Percentiles rank a stretch among this genome's conserved stretches.
Evolutionary conservation across 2,113 vertebrate genomes (phyloP).

Genomic region (Peromyscus maniculatus): DNA sequence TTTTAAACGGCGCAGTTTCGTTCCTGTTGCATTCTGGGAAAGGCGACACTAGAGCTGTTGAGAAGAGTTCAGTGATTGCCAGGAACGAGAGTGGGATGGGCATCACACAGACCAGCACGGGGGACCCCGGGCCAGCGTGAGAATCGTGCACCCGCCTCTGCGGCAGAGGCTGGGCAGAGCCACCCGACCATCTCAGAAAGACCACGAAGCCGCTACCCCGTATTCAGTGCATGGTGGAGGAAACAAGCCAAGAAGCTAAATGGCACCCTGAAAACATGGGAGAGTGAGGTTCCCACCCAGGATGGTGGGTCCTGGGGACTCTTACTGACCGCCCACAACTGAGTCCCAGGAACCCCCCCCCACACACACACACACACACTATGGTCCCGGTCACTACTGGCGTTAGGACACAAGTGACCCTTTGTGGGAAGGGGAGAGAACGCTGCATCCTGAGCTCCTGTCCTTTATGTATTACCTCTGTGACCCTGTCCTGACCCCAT

Average conservation of each 20-base stretch:
- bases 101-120: not conserved
- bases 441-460: not conserved
- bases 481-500: not conserved
- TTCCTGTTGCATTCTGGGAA: not conserved
- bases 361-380: too few relatives aligned
- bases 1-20: not conserved
- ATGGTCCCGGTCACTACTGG: not conserved
- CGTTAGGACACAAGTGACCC: rapidly evolving
- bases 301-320: rapidly evolving
- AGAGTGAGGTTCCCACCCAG: not conserved
- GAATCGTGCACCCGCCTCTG: too few relatives aligned
- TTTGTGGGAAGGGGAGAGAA: not conserved
- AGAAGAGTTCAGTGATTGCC: too few relatives aligned
- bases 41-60: not conserved
- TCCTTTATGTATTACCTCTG: not conserved
- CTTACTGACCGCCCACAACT: not conserved
- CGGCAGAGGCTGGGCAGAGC: too few relatives aligned
- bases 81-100: too few relatives aligned
- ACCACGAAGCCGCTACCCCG: rapidly evolving
- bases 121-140: not conserved
- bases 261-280: not conserved
- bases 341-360: not conserved
- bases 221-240: not conserved
- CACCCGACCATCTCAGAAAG: not conserved
- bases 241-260: not conserved